A percentile compares a stretch with the other conserved stretches of the same genome.
Conservation (phyloP, 2,113 vertebrate genomes). For the Apaloderma vittatum region DNA sequence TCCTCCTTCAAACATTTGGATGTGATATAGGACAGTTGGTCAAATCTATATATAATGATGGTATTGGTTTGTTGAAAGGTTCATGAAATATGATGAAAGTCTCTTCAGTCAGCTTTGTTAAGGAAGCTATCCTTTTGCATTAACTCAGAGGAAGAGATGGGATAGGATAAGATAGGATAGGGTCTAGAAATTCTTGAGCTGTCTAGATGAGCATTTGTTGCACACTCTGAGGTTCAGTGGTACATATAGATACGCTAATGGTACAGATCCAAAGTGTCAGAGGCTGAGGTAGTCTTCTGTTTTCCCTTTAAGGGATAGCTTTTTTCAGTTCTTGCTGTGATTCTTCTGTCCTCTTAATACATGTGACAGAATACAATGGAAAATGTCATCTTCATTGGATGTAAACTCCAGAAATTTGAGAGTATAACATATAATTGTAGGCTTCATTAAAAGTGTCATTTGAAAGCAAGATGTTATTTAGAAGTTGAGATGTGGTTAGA, state of each 20-base stretch:
- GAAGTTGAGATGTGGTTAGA: background rate
- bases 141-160: background rate
- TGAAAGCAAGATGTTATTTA: background rate
- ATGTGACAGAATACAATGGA: background rate
- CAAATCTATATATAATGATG: background rate
- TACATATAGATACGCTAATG: rapidly evolving
- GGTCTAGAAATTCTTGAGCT: background rate
- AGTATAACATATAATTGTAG: background rate
- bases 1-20: background rate
- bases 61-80: background rate
- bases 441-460: background rate
- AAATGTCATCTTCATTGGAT: background rate
- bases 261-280: background rate
- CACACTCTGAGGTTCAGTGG: background rate
- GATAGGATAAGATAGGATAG: background rate
- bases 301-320: background rate
- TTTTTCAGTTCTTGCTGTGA: background rate
- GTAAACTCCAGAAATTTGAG: background rate
- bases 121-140: background rate
- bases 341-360: background rate
- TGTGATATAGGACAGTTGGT: background rate
- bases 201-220: too few relatives aligned
- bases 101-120: background rate
- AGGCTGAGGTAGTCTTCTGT: background rate
- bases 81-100: background rate